Evolutionary conservation across 2,797 vertebrate genomes (phyloP).

Genomic region (Darevskia mixta): DNA sequence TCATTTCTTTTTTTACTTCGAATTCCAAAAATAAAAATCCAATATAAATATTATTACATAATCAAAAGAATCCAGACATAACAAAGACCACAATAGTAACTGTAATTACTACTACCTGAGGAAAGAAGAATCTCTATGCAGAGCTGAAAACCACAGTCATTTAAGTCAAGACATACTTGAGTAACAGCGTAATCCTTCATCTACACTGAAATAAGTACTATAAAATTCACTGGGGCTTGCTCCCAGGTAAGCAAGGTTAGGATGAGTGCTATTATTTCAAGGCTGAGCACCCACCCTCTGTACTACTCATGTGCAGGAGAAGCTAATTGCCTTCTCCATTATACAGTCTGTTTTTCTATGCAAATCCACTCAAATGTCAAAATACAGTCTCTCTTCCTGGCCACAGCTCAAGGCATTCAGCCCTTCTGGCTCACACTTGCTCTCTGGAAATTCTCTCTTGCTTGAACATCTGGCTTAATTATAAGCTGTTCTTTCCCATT

Average conservation of each 20-base stretch:
- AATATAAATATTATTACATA: slow-evolving; percentile 8
- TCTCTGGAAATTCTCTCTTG: slow-evolving; percentile 14
- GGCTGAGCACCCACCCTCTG: neutral
- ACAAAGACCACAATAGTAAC: slow-evolving; percentile 29
- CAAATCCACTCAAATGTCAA: slow-evolving; percentile 6
- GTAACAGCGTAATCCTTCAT: neutral
- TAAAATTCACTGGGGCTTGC: neutral
- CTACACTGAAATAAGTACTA: neutral
- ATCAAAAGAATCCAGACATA: slow-evolving; percentile 22
- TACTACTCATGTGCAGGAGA: neutral
- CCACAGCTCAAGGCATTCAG: slow-evolving; percentile 13
- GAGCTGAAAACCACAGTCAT: neutral
- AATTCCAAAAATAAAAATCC: slow-evolving; percentile 15
- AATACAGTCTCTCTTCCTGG: slow-evolving; percentile 7
- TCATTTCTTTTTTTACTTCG: neutral
- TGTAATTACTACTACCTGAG: slow-evolving; percentile 11
- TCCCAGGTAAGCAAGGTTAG: neutral
- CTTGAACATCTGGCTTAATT: slow-evolving; percentile 47
- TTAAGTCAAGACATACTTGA: slow-evolving; percentile 13
- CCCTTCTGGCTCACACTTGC: slow-evolving; percentile 13
- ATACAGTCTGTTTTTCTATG: neutral
- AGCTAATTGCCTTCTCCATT: neutral
- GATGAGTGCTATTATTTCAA: neutral
- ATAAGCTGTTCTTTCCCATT: slow-evolving; percentile 16
- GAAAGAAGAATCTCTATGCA: neutral